Conservation (phyloP, 2,797 vertebrate genomes). For the Etheostoma perlongum region DNA sequence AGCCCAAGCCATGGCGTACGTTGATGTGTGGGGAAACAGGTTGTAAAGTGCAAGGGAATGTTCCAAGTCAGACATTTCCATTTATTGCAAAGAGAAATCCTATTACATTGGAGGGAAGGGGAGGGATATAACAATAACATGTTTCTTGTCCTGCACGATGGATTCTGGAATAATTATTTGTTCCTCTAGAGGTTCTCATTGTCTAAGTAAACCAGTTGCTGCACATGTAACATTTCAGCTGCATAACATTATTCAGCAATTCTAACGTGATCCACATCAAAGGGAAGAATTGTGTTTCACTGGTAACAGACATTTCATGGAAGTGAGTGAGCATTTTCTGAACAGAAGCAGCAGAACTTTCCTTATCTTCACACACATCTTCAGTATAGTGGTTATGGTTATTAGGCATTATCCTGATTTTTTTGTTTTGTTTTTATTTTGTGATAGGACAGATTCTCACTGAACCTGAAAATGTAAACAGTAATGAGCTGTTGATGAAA, state of each 20-base stretch:
- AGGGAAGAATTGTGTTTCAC: not conserved
- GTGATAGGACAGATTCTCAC: constrained; percentile 1
- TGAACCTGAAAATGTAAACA: constrained; percentile 3
- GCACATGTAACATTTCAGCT: constrained; percentile 28
- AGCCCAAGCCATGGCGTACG: constrained; percentile 49
- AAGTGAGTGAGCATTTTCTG: constrained; percentile 6
- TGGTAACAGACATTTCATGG: not conserved
- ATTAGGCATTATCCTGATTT: not conserved
- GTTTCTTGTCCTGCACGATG: constrained; percentile 48
- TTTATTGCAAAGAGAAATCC: constrained; percentile 67
- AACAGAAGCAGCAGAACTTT: not conserved
- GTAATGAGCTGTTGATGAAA: constrained; percentile 32
- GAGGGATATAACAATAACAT: constrained; percentile 35
- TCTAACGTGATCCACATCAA: constrained; percentile 22
- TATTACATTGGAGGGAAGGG: constrained; percentile 37
- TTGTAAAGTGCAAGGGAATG: constrained; percentile 66
- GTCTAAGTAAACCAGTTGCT: constrained; percentile 13
- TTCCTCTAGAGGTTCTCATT: constrained; percentile 17
- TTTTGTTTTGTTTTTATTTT: not conserved
- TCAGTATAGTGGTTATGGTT: not conserved
- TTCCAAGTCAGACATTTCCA: constrained; percentile 60
- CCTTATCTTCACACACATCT: constrained; percentile 5
- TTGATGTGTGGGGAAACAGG: constrained; percentile 72
- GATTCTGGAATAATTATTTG: constrained; percentile 57
- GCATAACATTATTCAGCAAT: constrained; percentile 34